Percentiles rank a stretch among this genome's conserved stretches.
These are phyloP conservation scores for Accipiter cooperii DNA, from an alignment of 2,113 vertebrate species.

Conservation along the genomic window DNA sequence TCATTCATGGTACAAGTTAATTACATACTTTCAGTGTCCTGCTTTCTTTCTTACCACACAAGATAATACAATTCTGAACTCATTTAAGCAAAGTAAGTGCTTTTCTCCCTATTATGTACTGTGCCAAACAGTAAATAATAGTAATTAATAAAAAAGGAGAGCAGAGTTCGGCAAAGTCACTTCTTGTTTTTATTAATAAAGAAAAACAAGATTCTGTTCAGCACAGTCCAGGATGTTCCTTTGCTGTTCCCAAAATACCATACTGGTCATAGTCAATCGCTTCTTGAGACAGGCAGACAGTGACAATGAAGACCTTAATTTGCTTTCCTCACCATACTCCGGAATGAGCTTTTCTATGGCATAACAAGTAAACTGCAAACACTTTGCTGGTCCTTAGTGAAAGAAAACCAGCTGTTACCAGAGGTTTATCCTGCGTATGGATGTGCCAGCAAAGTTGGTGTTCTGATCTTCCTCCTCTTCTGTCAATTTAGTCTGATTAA, in stretches of 20 bases:
- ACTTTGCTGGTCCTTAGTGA: neutral
- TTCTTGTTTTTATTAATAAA: slow-evolving; percentile 1
- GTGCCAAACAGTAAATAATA: slow-evolving; percentile 41
- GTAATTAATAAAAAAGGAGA: slow-evolving; percentile 50
- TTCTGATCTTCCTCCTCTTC: neutral
- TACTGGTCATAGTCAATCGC: neutral
- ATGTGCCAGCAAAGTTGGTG: neutral
- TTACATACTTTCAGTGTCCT: slow-evolving; percentile 7
- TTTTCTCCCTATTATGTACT: slow-evolving; percentile 15
- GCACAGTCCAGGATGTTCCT: neutral
- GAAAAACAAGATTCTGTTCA: neutral
- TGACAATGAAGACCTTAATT: neutral
- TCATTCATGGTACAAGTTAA: slow-evolving; percentile 45
- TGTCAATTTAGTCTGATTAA: neutral
- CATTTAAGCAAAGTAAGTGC: slow-evolving; percentile 37
- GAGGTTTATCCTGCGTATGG: neutral
- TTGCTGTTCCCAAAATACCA: neutral
- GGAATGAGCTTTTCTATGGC: neutral
- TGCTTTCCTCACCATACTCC: neutral
- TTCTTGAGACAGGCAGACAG: neutral
- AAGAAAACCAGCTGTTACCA: neutral
- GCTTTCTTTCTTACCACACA: slow-evolving; percentile 13
- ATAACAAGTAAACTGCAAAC: neutral
- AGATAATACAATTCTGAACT: slow-evolving; percentile 40
- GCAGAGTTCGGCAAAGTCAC: neutral